Evolutionary conservation across 2,113 vertebrate genomes (phyloP).

Genomic region (Ptilorrhoa leucosticta): DNA sequence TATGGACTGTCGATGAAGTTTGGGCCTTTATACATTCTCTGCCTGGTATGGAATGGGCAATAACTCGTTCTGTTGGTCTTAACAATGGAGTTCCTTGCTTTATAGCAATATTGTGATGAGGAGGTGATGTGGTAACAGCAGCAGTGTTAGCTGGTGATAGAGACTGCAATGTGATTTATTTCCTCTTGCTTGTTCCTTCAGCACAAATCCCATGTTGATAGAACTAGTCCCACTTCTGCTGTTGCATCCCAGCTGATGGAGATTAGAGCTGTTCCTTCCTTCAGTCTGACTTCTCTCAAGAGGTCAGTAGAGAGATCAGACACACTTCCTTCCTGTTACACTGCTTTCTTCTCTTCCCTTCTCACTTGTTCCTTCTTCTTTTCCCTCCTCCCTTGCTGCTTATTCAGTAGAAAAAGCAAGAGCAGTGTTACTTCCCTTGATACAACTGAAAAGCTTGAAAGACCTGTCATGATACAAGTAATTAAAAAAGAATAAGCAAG

Average conservation of each 20-base stretch:
- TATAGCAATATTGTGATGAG: background rate
- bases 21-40: conserved; percentile 91
- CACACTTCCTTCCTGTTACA: background rate
- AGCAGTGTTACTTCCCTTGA: background rate
- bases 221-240: conserved; percentile 64
- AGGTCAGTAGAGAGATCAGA: conserved; percentile 69
- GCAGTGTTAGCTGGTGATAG: background rate
- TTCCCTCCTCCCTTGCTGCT: conserved; percentile 7
- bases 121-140: background rate
- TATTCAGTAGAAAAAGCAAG: background rate
- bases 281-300: conserved; percentile 72
- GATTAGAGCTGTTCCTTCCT: conserved; percentile 61
- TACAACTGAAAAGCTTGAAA: background rate
- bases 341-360: conserved; percentile 13
- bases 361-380: conserved; percentile 37
- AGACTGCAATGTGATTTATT: conserved; percentile 54
- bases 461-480: background rate
- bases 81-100: background rate
- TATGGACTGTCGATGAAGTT: conserved; percentile 96
- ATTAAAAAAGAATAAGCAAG: background rate
- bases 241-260: conserved; percentile 49
- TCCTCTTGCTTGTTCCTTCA: conserved; percentile 71
- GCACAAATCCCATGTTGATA: conserved; percentile 59
- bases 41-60: conserved; percentile 79
- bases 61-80: background rate